Percentiles rank a stretch among this genome's conserved stretches.
Conservation (phyloP, 2,797 vertebrate species). For the Sarcoramphus papa region DNA sequence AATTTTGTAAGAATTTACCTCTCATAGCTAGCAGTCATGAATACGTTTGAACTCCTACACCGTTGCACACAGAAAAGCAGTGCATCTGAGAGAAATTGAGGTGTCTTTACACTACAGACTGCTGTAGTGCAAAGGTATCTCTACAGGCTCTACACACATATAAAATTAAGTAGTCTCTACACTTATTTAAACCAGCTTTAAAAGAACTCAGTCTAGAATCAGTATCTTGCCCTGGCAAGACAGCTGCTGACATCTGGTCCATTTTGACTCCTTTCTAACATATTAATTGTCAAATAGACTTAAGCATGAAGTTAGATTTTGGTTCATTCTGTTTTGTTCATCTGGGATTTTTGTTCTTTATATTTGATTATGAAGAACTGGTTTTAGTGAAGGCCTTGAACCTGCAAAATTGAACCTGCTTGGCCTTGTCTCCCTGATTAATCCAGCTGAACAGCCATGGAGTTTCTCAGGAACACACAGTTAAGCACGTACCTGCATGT, state of each 20-base stretch:
- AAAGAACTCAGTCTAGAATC: background rate
- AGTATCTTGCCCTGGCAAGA: background rate
- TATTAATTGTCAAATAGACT: background rate
- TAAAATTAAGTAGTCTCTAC: background rate
- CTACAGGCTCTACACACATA: background rate
- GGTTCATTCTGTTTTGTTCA: background rate
- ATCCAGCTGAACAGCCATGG: background rate
- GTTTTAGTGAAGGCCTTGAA: background rate
- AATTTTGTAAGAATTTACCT: background rate
- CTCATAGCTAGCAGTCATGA: background rate
- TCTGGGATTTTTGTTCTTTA: background rate
- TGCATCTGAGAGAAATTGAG: background rate
- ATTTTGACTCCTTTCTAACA: background rate
- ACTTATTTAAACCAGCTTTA: background rate
- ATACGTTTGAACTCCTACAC: background rate
- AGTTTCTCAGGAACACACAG: background rate
- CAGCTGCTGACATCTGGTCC: background rate
- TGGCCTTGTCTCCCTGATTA: background rate
- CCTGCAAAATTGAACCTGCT: background rate
- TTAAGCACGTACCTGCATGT: background rate
- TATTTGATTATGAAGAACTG: background rate
- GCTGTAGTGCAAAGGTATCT: background rate
- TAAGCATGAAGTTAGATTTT: background rate
- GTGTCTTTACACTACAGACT: background rate
- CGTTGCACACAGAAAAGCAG: background rate